These are phyloP conservation scores for Leptopilina myrica DNA, from an alignment of 2,888 invertebrate species.

Conservation along the genomic window DNA sequence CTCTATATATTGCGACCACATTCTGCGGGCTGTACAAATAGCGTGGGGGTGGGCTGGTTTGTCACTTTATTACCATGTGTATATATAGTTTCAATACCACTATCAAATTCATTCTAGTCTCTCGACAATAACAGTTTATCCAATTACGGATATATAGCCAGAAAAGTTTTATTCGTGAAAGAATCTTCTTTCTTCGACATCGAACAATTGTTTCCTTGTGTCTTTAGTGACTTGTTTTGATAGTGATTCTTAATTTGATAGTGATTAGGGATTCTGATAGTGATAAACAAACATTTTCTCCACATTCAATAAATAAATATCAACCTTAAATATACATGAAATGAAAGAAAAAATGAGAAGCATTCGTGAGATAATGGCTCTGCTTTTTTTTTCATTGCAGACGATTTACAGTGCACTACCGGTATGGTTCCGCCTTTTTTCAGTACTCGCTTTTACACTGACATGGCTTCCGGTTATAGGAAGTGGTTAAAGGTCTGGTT, in stretches of 20 bases:
- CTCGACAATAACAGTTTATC: slow-evolving; percentile 5
- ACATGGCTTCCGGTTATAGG: slow-evolving; percentile 42
- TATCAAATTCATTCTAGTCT: slow-evolving; percentile 18
- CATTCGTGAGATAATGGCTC: slow-evolving; percentile 49
- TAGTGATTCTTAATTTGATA: no score
- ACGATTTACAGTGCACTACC: slow-evolving; percentile 34
- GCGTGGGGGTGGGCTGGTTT: neutral
- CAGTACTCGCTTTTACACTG: slow-evolving; percentile 25
- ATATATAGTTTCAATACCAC: slow-evolving; percentile 18
- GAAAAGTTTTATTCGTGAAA: no score
- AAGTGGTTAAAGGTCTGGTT: slow-evolving; percentile 41
- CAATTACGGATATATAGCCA: neutral
- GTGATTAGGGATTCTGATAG: no score
- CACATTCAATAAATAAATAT: neutral
- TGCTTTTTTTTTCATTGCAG: slow-evolving; percentile 45
- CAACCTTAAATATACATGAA: neutral
- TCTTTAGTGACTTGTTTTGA: no score
- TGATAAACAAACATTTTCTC: no score
- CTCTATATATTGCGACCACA: neutral
- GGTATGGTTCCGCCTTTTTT: slow-evolving; percentile 24
- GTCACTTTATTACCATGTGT: slow-evolving; percentile 1
- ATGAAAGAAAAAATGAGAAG: slow-evolving; percentile 24
- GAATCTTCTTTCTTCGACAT: no score
- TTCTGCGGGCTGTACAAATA: neutral
- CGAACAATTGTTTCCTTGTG: no score